Evolutionary conservation across 2,888 invertebrate genomes (phyloP), one percentile per base, ranked within the genome.

Genomic region (Perizoma flavofasciatum): DNA sequence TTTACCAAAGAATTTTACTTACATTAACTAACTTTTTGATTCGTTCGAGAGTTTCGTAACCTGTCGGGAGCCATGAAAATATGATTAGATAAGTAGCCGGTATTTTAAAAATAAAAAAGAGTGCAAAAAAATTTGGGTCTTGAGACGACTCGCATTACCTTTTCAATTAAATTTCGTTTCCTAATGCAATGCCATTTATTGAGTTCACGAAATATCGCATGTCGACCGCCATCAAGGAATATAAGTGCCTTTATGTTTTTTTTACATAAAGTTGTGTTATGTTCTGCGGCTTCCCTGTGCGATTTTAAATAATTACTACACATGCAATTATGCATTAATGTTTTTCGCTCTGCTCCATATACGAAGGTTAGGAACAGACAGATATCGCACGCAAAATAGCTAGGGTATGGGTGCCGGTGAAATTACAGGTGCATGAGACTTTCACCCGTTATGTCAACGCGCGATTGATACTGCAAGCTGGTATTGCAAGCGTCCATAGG

Each of bases 181-280:
- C 37, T 47, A 3, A 37, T 37, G 7, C 4, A 22, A 39, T 33
- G 40, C 9, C 22, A 59, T 46, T 43, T 47, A 55, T 51, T 5
- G 11, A 34, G 33, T 34, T 47, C 51, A 55, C 35, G 44, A 44
- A 11, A 50, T 35, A 52, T 60, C 40, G 55, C 55, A 55, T 60
- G 60, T 60, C 34, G 48, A 49, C 45, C 9, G 10, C 7, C 7
- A 39, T 55, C 48, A 7, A 40, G 51, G 60, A 55, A 60, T 22
- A 48, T 60, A 34, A 41, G 39, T 34, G 33, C 7, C 33, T 51
- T 22, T 50, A 56, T 39, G 22, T 37, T 34, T 45, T 50, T n/a
- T n/a, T n/a, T n/a, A n/a, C n/a, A n/a, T 34, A 56, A 33, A 46
- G 8, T 44, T 22, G 5, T 54, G 4, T n/a, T 22, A 7, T 9